These are phyloP conservation scores for Mesembrinibis cayennensis DNA, from an alignment of 2,113 vertebrate genomes.

Conservation along the genomic window DNA sequence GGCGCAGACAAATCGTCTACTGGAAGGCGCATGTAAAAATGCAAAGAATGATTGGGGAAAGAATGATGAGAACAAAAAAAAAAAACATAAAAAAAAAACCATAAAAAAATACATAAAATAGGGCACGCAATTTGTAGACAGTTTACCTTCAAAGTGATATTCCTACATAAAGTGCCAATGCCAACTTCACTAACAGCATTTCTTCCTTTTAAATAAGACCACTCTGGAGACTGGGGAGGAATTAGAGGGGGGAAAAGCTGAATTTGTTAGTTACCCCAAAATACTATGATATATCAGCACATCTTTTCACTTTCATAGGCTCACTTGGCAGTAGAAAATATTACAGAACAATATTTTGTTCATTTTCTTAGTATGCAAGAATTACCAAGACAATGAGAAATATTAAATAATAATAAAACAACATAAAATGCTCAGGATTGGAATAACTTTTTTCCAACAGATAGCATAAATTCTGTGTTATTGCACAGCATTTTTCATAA, in stretches of 20 bases:
- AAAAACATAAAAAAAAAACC: no score
- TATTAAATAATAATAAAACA: not conserved
- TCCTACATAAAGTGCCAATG: not conserved
- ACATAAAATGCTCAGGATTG: not conserved
- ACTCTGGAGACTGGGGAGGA: not conserved
- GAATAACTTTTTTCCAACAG: not conserved
- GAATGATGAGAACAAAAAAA: not conserved
- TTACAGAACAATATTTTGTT: not conserved
- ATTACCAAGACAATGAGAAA: not conserved
- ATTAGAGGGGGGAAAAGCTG: accelerated
- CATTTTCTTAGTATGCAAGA: not conserved
- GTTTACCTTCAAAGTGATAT: not conserved
- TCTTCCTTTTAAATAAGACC: not conserved
- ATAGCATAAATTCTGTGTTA: not conserved
- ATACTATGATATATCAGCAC: not conserved
- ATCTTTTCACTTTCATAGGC: not conserved
- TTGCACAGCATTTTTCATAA: not conserved
- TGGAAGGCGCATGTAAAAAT: not conserved
- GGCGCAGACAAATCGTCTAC: not conserved
- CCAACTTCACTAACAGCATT: not conserved
- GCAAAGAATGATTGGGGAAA: not conserved
- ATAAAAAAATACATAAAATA: not conserved
- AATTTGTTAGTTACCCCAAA: not conserved
- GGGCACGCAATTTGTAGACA: not conserved
- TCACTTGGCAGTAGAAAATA: not conserved